Evolutionary conservation across 1,140 invertebrate genomes (phyloP).

Genomic region (Dendroctonus ponderosae): DNA sequence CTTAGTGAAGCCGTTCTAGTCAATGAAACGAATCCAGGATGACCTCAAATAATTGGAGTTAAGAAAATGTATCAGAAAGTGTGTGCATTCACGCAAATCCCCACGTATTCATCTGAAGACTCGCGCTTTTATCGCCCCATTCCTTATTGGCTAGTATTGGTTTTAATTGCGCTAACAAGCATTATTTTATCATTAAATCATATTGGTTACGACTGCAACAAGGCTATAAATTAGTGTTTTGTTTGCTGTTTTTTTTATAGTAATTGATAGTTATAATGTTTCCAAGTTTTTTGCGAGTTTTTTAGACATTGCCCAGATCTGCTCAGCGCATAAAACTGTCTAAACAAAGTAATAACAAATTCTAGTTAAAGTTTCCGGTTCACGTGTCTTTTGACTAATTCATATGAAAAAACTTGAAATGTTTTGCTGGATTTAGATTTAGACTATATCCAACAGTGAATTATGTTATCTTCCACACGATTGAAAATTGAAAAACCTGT

Average conservation of each 20-base stretch:
- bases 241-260: slow-evolving; percentile 5
- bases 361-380: too few relatives aligned
- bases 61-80: background rate
- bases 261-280: slow-evolving; percentile 21
- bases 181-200: slow-evolving; percentile 34
- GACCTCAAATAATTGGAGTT: background rate
- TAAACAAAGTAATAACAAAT: too few relatives aligned
- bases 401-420: too few relatives aligned
- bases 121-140: slow-evolving; percentile 23
- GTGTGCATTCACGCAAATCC: slow-evolving; percentile 4
- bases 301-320: too few relatives aligned
- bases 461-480: too few relatives aligned
- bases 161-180: slow-evolving; percentile 33
- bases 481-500: too few relatives aligned
- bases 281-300: too few relatives aligned
- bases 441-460: too few relatives aligned
- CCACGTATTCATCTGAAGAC: slow-evolving; percentile 17
- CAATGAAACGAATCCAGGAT: background rate
- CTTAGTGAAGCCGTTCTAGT: background rate
- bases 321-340: too few relatives aligned
- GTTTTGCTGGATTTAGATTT: too few relatives aligned
- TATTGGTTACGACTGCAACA: slow-evolving; percentile 23
- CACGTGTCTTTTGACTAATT: too few relatives aligned
- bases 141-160: slow-evolving; percentile 31
- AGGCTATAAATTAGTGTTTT: slow-evolving; percentile 22